Evolutionary conservation across 2,797 vertebrate genomes (phyloP).

Genomic region (Todus mexicanus): DNA sequence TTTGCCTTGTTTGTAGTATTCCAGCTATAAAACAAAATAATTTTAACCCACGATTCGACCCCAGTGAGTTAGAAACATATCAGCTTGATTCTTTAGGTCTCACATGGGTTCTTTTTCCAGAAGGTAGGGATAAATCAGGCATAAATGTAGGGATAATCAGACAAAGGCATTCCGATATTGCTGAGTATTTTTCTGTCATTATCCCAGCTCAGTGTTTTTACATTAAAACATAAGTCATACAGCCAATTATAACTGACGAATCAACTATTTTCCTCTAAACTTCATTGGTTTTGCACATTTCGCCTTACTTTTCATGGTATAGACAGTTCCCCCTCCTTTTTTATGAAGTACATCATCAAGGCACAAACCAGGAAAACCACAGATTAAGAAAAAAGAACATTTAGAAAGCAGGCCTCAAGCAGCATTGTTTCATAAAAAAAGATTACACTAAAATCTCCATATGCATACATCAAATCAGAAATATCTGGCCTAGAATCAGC

Average conservation of each 20-base stretch:
- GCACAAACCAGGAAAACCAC: neutral
- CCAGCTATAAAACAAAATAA: slow-evolving; percentile 81
- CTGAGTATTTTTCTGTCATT: neutral
- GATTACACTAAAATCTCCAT: neutral
- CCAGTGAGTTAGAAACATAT: neutral
- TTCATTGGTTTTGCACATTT: neutral
- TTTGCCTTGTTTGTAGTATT: slow-evolving; percentile 99
- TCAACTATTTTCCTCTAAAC: neutral
- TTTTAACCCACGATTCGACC: neutral
- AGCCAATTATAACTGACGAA: neutral
- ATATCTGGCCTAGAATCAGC: neutral
- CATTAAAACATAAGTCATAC: neutral
- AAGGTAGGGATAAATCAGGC: neutral
- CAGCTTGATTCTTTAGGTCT: neutral
- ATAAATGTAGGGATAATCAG: neutral
- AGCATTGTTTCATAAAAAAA: neutral
- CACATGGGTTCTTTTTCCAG: neutral
- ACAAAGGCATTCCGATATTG: neutral
- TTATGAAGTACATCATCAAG: neutral
- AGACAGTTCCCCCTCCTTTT: neutral
- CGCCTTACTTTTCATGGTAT: neutral
- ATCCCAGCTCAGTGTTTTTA: neutral
- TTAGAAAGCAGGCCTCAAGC: neutral
- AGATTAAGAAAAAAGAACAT: neutral
- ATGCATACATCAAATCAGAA: neutral